Conservation (phyloP, 1,140 invertebrate species). For the Drosophila ficusphila region DNA sequence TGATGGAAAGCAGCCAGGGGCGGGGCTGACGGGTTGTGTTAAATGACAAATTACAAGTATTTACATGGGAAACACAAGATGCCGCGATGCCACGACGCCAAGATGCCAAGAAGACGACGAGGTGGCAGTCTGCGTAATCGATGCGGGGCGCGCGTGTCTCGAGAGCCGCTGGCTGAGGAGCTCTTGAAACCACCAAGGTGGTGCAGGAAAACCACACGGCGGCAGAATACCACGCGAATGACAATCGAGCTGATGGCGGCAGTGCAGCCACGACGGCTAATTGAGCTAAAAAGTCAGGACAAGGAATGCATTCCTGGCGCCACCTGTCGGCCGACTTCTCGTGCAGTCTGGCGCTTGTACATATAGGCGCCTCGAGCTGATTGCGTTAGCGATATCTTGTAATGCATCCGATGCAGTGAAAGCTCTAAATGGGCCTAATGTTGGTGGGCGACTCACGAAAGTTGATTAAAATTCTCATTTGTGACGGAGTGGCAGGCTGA, state of each 20-base stretch:
- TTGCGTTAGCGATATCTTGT: conserved; percentile 62
- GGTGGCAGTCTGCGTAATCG: conserved; percentile 43
- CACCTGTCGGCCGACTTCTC: conserved; percentile 34
- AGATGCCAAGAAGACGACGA: conserved; percentile 18
- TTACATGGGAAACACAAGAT: conserved; percentile 66
- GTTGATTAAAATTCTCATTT: conserved; percentile 52
- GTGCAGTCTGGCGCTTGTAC: neutral
- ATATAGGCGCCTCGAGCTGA: conserved; percentile 31
- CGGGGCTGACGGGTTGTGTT: conserved; percentile 33
- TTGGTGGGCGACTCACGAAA: conserved; percentile 26
- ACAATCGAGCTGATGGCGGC: conserved; percentile 34
- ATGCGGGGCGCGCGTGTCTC: conserved; percentile 55
- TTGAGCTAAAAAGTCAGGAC: conserved; percentile 57
- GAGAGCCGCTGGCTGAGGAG: conserved; percentile 8
- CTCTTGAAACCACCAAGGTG: conserved; percentile 3
- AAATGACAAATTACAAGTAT: conserved; percentile 70
- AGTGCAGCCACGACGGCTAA: conserved; percentile 25
- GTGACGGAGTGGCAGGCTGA: conserved; percentile 6
- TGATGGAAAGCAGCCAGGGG: conserved; percentile 25
- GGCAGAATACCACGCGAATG: conserved; percentile 39
- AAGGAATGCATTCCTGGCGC: conserved; percentile 34
- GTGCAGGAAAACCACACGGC: conserved; percentile 44
- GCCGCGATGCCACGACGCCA: conserved; percentile 57
- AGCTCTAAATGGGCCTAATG: conserved; percentile 31
- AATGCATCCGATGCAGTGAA: conserved; percentile 31